phyloP scores from a whole-genome alignment of 2,113 vertebrate genomes.

The Ctenodactylus gundi region DNA sequence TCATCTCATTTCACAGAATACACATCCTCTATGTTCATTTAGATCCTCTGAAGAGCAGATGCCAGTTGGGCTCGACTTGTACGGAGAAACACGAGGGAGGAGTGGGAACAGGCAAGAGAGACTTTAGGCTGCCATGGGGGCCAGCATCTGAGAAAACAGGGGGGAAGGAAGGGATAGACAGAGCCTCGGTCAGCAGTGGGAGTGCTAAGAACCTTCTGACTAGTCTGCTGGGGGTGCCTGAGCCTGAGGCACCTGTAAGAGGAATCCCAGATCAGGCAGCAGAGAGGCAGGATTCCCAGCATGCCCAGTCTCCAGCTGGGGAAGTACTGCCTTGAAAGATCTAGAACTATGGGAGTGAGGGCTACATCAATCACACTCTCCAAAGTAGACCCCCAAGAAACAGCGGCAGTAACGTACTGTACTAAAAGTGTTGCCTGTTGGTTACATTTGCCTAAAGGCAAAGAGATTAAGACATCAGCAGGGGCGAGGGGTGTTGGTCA shows the following conservation, averaged over 20 bases:
- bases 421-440: neutral
- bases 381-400: neutral
- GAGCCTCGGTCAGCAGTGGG: neutral
- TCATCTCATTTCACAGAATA: neutral
- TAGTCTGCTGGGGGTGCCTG: neutral
- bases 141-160: neutral
- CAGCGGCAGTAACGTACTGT: fast-evolving
- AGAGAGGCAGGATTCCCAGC: neutral
- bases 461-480: neutral
- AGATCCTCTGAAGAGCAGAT: neutral
- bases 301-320: neutral
- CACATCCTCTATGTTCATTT: neutral
- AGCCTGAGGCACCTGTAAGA: neutral
- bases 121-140: neutral
- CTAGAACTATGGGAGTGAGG: neutral
- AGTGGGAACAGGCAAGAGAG: neutral
- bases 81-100: neutral
- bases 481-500: neutral
- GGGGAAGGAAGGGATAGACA: neutral
- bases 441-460: neutral
- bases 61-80: neutral
- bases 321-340: neutral
- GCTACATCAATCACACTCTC: neutral
- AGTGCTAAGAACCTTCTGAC: neutral
- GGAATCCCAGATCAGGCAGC: neutral